Evolutionary conservation across 2,797 vertebrate species (phyloP).

Genomic region (Linurgus olivaceus): DNA sequence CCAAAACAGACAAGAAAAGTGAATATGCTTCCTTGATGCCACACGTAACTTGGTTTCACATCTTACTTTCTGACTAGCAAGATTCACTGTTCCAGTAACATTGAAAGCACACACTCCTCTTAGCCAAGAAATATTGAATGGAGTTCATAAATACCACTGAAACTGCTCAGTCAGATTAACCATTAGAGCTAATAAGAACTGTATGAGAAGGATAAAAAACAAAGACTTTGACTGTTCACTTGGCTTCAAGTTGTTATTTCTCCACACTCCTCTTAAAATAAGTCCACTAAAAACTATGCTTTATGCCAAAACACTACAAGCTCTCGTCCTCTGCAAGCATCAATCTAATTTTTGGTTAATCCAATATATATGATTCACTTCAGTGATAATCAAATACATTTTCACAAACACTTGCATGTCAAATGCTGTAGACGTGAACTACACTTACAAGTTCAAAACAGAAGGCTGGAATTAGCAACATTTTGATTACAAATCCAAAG

Average conservation of each 20-base stretch:
- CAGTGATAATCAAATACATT: background rate
- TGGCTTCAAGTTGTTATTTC: background rate
- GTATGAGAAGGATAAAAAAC: background rate
- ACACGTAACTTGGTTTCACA: background rate
- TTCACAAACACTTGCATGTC: background rate
- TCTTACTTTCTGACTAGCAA: background rate
- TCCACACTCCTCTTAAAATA: background rate
- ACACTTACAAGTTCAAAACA: background rate
- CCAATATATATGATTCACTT: background rate
- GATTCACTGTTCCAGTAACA: background rate
- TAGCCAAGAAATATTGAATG: background rate
- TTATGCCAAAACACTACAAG: background rate
- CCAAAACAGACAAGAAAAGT: background rate
- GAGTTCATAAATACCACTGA: background rate
- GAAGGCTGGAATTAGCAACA: background rate
- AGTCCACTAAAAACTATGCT: background rate
- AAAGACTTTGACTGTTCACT: background rate
- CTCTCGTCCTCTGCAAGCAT: background rate
- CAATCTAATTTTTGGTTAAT: background rate
- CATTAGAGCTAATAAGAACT: background rate
- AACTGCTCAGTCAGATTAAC: background rate
- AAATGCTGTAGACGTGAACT: background rate
- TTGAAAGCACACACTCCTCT: background rate
- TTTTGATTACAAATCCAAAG: background rate
- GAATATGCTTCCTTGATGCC: background rate